Evolutionary conservation across 2,797 vertebrate species (phyloP), one percentile per base, ranked within the genome.

Genomic region (Crenuchus spilurus): DNA sequence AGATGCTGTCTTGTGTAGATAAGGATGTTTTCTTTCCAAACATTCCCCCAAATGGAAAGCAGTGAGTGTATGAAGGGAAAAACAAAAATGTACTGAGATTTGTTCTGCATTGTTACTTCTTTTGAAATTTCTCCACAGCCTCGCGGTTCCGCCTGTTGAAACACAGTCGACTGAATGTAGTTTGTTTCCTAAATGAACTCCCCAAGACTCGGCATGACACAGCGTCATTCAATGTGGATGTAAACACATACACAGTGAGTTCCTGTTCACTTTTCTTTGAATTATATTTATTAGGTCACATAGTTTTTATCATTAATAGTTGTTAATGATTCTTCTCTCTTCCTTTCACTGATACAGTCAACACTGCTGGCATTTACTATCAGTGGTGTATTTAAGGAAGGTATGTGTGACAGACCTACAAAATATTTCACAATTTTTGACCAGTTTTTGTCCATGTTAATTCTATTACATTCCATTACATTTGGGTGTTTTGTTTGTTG

Each of bases 341-440:
- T 2, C 70, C 73, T 75, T 66, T 13, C 0, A 26, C 1, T 39
- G 11, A 88, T 86, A 1, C 87, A 97, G 96, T 93, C 88, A 76
- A 94, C 92, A 0, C 82, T 97, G 63, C 85, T 98, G 6, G 94
- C 94, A 28, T 98, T 98, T 74, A 94, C 94, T 0, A 92, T 97
- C 55, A 95, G 91, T 0, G 96, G 96, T 2, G 86, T 98, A 67
- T 98, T 97, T 75, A 97, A 96, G 88, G 95, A 98, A 91, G 94
- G 96, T 96, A 64, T 86, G 90, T 75, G 14, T 57, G 46, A 58
- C n/a, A 49, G 14, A 48, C 3, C 62, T 6, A 3, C 18, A 39
- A 6, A 16, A 42, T 3, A 28, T 55, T 28, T 67, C 6, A 4
- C 33, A 26, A 3, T 20, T 10, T 16, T 9, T 26, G 7, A 4